Evolutionary conservation across 1,140 invertebrate genomes (phyloP).

Genomic region (Trichonephila clavipes): DNA sequence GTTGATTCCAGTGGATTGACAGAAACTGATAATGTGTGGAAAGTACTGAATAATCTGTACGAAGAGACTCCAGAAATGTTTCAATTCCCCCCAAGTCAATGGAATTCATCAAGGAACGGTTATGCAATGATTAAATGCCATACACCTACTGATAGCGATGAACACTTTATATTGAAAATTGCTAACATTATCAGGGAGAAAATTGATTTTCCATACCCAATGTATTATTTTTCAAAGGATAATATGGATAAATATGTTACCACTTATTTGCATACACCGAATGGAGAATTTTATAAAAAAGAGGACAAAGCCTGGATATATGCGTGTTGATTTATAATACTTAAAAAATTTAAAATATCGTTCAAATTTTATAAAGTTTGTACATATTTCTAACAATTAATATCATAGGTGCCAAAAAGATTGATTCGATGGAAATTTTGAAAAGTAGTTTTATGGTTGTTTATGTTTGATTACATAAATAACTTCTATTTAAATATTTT

Average conservation of each 20-base stretch:
- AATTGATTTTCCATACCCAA: not conserved
- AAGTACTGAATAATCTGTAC: not conserved
- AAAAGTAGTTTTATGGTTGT: too few species aligned
- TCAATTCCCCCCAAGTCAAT: not conserved
- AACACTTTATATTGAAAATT: not conserved
- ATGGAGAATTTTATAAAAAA: not conserved
- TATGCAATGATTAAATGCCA: not conserved
- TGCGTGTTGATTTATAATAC: not conserved
- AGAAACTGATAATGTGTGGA: not conserved
- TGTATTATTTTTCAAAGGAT: not conserved
- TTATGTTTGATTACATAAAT: too few species aligned
- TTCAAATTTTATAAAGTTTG: too few species aligned
- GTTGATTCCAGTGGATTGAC: not conserved
- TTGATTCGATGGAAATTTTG: too few species aligned
- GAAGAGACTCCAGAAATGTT: not conserved
- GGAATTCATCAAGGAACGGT: not conserved
- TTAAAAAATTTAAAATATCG: too few species aligned
- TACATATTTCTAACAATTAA: too few species aligned
- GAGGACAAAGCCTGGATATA: not conserved
- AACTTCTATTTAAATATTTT: too few species aligned
- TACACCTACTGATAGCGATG: not conserved
- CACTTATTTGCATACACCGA: slow-evolving; percentile 19
- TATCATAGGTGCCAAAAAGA: too few species aligned
- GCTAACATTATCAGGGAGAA: not conserved
- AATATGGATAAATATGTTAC: not conserved